Evolutionary conservation across 53 echinoderm and acorn worm genomes (phyloP), one percentile per base, ranked within the genome.

Genomic region (Apostichopus leukothele): DNA sequence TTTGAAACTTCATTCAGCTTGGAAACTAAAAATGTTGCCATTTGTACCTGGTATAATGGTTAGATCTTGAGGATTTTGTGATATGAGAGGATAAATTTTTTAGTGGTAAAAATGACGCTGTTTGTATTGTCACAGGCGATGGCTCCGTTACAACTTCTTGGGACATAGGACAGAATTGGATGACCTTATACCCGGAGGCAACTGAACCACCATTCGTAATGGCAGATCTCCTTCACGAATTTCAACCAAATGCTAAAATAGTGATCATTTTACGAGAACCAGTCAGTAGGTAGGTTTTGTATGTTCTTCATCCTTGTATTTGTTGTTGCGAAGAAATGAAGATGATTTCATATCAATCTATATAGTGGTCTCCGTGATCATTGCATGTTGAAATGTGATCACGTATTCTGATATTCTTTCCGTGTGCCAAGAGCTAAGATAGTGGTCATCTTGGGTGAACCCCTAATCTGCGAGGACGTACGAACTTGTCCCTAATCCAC

Each of bases 201-300:
- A 74, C 16, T 6, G 88, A 88, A 53, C 88, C 88, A 9, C 85
- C 85, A 11, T 85, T 66, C 23, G 85, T 85, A 1, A 50, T 85
- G 50, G 85, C 85, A 6, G 75, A 88, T 52, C 88, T 88, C 5
- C 52, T 88, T 5, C 88, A 88, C 8, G 75, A 73, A 51, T 54
- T 88, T 22, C 88, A 88, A 75, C 88, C 88, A 53, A 73, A 51
- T 21, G 88, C 88, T 7, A 88, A 88, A 52, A 88, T 88, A 51
- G 25, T 88, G 5, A 14, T 88, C 20, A 53, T 75, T 20, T n/a
- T 88, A 52, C 60, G 88, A 75, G 75, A 88, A 14, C 88, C 88
- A 52, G 75, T 75, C 74, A 9, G 20, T 8, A 88, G 88, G 88
- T 88, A 74, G 7, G 25, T 83, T 1, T 57, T 57, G 57, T 9